Base-by-base conservation (phyloP, 2,113 vertebrate genomes). In the Excalfactoria chinensis region DNA sequence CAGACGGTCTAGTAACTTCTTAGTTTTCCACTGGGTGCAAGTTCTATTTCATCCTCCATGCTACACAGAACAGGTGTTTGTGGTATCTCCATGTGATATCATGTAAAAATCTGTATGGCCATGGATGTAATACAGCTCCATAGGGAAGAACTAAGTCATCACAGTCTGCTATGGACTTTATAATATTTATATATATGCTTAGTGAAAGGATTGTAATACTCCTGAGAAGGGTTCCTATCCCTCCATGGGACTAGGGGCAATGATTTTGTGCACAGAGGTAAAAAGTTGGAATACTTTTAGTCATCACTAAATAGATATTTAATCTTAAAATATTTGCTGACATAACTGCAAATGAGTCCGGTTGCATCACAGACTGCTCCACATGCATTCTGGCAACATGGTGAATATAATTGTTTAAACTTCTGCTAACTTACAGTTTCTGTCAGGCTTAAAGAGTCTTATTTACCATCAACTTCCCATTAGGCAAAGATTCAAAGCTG, bases 161-260 rank as follows among this genome's bases (percentile, higher is more conserved):
- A 60, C 11, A 93, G 14, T 44, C 28, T 59, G 20, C 8, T 20
- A 13, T 37, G 46, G 17, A 4, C 16, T 51, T 56, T 62, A 17
- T 71, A 60, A 56, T 2, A 41, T 20, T 14, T 6, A 48, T 2
- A 70, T 0, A 0, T n/a, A 5, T 28, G 11, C 8, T 58, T n/a
- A 21, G 37, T 11, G 28, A 71, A 74, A 16, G 37, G 9, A 59
- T 44, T 11, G 32, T n/a, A 46, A 59, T 30, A 26, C 20, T 62
- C 43, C 58, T 44, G 46, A 64, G 41, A 70, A 62, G 35, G 11
- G 3, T 4, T 66, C 20, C 21, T 13, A 26, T 64, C 13, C n/a
- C 37, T 20, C 35, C 20, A 26, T 19, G 26, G 6, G 4, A 18
- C 32, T 11, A 2, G 2, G 20, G 44, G 32, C 25, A 26, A 13